Evolutionary conservation across 2,113 vertebrate genomes (phyloP), one percentile per base, ranked within the genome.

Genomic region (Xenopus laevis): DNA sequence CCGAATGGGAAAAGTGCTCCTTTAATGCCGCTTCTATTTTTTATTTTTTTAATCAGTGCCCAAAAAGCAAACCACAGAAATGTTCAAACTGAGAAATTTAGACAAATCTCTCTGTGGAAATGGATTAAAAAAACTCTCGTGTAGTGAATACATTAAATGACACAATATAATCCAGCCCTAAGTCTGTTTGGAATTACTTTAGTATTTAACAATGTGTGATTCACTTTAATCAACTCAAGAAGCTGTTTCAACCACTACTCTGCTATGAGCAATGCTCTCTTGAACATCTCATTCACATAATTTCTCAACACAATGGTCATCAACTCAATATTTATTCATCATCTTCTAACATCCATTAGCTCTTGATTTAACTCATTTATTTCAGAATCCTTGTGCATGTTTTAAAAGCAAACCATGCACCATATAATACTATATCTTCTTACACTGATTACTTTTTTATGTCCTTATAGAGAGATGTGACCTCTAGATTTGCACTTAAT

Each of bases 361-460:
- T 70, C 50, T 20, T 27, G 66, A 61, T 64, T 18, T 70, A 63
- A 10, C 27, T 77, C 74, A 70, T 77, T 69, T 69, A 67, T 57
- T 57, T 30, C 27, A 18, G 23, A 58, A 77, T 77, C 66, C 64
- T 64, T 67, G 57, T 68, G 62, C 67, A n/a, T 60, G 67, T 68
- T 57, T 77, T 44, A 70, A 27, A 68, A 69, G 66, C 46, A 63
- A 70, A 55, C 50, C 59, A 17, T 52, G 30, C 59, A 63, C 50
- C 47, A 55, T 62, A 50, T 57, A 77, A 69, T 59, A 64, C 63
- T n/a, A n/a, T n/a, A n/a, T n/a, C 27, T 46, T 70, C 23, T 57
- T 21, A 11, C 18, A 17, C 67, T 77, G 74, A 77, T 70, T 44
- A 64, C 74, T 57, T 63, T 75, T 77, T 69, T 77, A 77, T 70